Evolutionary conservation across 1,140 invertebrate species (phyloP).

Genomic region (Thereuonema tuberculata): DNA sequence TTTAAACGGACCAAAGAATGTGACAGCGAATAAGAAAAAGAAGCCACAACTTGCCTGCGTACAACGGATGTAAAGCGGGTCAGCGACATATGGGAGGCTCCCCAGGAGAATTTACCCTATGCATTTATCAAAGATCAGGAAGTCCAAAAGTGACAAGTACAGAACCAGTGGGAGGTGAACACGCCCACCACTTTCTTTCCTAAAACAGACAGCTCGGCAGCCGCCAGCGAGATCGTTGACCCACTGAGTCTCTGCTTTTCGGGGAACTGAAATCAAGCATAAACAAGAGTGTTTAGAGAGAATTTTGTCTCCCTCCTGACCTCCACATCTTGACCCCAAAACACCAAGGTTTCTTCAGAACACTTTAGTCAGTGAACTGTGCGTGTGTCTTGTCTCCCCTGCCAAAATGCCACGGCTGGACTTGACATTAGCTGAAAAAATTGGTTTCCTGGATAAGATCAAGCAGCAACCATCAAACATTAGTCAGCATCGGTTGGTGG

Average conservation of each 20-base stretch:
- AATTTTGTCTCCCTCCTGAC: not conserved
- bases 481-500: slow-evolving; percentile 7
- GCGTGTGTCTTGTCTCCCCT: not conserved
- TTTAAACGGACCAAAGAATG: not conserved
- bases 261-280: not conserved
- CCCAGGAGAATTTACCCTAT: not conserved
- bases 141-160: not conserved
- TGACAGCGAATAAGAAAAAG: not conserved
- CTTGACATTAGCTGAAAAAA: slow-evolving; percentile 8
- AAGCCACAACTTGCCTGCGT: not conserved
- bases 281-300: not conserved
- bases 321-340: not conserved
- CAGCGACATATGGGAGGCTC: not conserved
- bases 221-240: too few relatives aligned
- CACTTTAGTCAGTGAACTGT: not conserved
- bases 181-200: not conserved
- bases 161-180: not conserved
- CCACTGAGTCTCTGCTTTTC: not conserved
- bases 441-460: slow-evolving; percentile 5
- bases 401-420: slow-evolving; percentile 1
- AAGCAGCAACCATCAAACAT: slow-evolving; percentile 2
- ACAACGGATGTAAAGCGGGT: not conserved
- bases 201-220: not conserved
- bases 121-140: not conserved
- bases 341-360: not conserved